These are phyloP conservation scores for Ctenosaura bakeri DNA, from an alignment of 2,797 vertebrate species.

Conservation along the genomic window DNA sequence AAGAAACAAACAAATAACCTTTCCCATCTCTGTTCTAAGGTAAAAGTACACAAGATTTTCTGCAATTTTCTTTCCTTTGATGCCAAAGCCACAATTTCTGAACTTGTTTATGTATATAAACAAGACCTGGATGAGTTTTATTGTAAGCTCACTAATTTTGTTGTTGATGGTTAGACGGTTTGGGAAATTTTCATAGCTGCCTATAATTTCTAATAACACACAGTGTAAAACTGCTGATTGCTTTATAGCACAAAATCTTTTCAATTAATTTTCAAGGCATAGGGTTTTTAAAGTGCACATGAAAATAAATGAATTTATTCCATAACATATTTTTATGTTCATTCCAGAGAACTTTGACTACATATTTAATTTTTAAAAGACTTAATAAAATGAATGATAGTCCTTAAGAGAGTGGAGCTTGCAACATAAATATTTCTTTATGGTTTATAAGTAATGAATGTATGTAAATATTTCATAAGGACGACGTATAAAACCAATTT, in stretches of 20 bases:
- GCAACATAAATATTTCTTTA: background rate
- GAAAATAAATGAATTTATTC: conserved; percentile 17
- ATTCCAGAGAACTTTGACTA: background rate
- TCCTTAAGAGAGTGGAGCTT: conserved; percentile 16
- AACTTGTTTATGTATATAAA: background rate
- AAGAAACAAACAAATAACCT: no score
- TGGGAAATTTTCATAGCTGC: conserved; percentile 5
- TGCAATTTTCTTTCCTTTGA: background rate
- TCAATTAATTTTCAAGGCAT: conserved; percentile 53
- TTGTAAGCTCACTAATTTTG: conserved; percentile 2
- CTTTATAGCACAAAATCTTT: conserved; percentile 33
- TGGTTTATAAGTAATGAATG: conserved; percentile 30
- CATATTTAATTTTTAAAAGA: conserved; percentile 35
- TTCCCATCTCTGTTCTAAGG: background rate
- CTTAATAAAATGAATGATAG: background rate
- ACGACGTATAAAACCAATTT: background rate
- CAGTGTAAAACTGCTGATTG: conserved; percentile 13
- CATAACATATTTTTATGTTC: conserved; percentile 5
- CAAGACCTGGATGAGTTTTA: background rate
- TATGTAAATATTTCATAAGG: conserved; percentile 27
- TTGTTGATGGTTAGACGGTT: conserved; percentile 14
- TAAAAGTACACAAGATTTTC: background rate
- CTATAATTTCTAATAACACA: conserved; percentile 25
- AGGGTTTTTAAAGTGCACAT: background rate
- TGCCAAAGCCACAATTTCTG: background rate